Conservation (phyloP, 1,140 invertebrate genomes). For the Meloidogyne exigua region DNA sequence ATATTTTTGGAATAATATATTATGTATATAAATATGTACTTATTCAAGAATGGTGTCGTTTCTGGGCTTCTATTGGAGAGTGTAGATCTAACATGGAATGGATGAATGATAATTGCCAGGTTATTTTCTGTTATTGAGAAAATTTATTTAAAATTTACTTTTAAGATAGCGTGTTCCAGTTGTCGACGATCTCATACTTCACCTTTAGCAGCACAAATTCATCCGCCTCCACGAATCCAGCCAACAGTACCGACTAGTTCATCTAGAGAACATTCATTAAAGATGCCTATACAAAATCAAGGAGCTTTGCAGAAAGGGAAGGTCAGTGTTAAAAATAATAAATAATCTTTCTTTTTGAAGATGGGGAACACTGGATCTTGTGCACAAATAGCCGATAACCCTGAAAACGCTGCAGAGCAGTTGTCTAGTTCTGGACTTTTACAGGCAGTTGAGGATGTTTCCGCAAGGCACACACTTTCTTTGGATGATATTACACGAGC, state of each 20-base stretch:
- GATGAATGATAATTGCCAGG: conserved; percentile 50
- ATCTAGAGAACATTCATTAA: neutral
- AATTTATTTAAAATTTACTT: neutral
- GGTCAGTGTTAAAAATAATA: neutral
- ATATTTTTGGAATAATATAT: neutral
- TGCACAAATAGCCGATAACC: conserved; percentile 38
- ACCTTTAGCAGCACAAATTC: neutral
- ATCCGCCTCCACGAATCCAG: conserved; percentile 14
- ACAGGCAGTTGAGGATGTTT: conserved; percentile 58
- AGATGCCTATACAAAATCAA: neutral
- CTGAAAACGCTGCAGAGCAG: conserved; percentile 37
- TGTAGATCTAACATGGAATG: conserved; percentile 51
- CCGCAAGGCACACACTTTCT: conserved; percentile 46
- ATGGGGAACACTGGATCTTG: conserved; percentile 22
- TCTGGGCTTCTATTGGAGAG: conserved; percentile 52
- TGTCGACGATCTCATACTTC: conserved; percentile 10
- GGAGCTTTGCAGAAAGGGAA: neutral
- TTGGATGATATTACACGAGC: conserved; percentile 59
- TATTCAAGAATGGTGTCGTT: conserved; percentile 43
- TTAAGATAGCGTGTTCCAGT: conserved; percentile 27
- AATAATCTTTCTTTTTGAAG: neutral
- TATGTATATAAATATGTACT: neutral
- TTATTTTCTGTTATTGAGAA: neutral
- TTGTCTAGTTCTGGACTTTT: conserved; percentile 38
- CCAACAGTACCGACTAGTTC: neutral